Evolutionary conservation across 2,888 invertebrate species (phyloP), one percentile per base, ranked within the genome.

Genomic region (Seladonia tumulorum): DNA sequence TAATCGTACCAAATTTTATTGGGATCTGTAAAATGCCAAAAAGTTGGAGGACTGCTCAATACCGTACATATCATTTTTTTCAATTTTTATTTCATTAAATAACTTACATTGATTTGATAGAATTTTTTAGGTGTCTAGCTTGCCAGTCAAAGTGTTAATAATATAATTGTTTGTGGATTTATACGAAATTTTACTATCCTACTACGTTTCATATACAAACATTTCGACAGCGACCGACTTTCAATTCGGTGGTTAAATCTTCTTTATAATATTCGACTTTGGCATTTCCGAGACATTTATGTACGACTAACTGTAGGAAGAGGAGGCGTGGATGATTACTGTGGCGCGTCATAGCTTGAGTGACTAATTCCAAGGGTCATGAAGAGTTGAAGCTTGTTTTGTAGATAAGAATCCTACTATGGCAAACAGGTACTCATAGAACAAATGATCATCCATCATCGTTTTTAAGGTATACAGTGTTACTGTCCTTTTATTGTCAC

Each of bases 281-380:
- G 29, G 5, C 29, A 29, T 5, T 29, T 63, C 29, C 18, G 0
- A 63, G 29, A 29, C 25, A 25, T 29, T 29, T 7, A 29, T 16
- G 63, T 63, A 0, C 29, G 5, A 18, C 29, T 0, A 29, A 29
- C 29, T 29, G 29, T 29, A 25, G 29, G 29, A 29, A 7, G 25
- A 63, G 63, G 29, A 63, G 63, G 29, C 63, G 29, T 29, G 16
- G 63, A 63, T 29, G 29, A 63, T 29, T 63, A 29, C 63, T 25
- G 63, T 29, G 63, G 0, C 63, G 63, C 63, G 29, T 63, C 63
- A 16, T 29, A 63, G 63, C 63, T 63, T 2, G 63, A 63, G 29
- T 29, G 63, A 63, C 63, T 63, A 29, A 63, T 63, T 63, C 29
- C 63, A 63, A 63, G 63, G 63, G 63, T 63, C 63, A 29, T 63